Base-by-base conservation (phyloP, 1,140 invertebrate genomes). In the Aphis gossypii region DNA sequence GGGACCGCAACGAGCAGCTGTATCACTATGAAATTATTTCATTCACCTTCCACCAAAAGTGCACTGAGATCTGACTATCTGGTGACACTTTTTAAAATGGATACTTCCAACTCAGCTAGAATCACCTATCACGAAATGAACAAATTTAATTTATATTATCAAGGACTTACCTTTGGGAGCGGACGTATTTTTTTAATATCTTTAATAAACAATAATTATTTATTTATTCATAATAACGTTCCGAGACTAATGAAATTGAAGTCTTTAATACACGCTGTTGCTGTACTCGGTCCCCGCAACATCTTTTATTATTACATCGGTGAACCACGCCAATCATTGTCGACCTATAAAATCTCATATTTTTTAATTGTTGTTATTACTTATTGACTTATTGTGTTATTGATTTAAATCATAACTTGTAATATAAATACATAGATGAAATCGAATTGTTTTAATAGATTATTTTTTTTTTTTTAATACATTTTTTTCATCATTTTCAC, bases 341-440 rank as follows among this genome's bases (percentile, higher is more conserved):
- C 60, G 60, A 68, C 60, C 30, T n/a, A n/a, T 18, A 68, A 68
- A 60, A 60, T 68, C 30, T 68, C 60, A 68, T 68, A n/a, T 68
- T 54, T 68, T 68, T 68, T 68, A 68, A 68, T 68, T 68, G 30
- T 68, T 68, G 14, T 68, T n/a, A 68, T 68, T 68, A 68, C 30
- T n/a, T 68, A 68, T 68, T 68, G 60, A 68, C 30, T n/a, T 68
- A 68, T 68, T 68, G 60, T 68, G 60, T 68, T n/a, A 68, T 68
- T 68, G 30, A 68, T 68, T 68, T n/a, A 68, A 68, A 68, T 68
- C 30, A 68, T 30, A 68, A n/a, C 14, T 4, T n/a, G 3, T n/a
- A 68, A 60, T 68, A 68, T 68, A 68, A 68, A 68, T 68, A 68
- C 4, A n/a, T 68, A 5, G 30, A 68, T n/a, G 60, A 68, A n/a